Evolutionary conservation across 1,140 invertebrate species (phyloP).

Genomic region (Ectropis grisescens): DNA sequence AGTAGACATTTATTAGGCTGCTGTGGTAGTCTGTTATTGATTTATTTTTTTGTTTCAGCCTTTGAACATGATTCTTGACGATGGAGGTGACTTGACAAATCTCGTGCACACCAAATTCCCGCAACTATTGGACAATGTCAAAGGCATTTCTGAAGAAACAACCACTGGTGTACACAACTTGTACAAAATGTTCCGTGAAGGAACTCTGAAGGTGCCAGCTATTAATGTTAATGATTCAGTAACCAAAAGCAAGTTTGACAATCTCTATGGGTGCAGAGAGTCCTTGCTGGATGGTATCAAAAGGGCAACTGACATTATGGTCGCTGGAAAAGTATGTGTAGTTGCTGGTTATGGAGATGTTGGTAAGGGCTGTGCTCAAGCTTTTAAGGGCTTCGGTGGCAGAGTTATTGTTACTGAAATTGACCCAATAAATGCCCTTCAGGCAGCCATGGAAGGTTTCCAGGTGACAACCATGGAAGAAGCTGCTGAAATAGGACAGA

Average conservation of each 20-base stretch:
- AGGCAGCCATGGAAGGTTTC: slow-evolving; percentile 98
- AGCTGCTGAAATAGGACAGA: slow-evolving; percentile 90
- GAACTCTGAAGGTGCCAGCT: slow-evolving; percentile 91
- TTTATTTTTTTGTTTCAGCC: slow-evolving; percentile 82
- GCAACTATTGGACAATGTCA: slow-evolving; percentile 86
- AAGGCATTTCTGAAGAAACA: slow-evolving; percentile 97
- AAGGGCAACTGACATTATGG: slow-evolving; percentile 98
- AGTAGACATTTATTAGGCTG: no score
- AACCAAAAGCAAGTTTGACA: slow-evolving; percentile 99
- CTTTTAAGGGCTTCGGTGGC: slow-evolving; percentile 95
- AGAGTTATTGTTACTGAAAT: slow-evolving; percentile 98
- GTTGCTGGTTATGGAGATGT: slow-evolving; percentile 99
- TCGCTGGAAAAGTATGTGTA: slow-evolving; percentile 98
- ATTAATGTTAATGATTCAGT: slow-evolving; percentile 99
- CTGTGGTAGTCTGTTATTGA: no score
- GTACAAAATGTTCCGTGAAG: slow-evolving; percentile 94
- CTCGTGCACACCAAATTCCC: slow-evolving; percentile 95
- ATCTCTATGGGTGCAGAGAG: slow-evolving; percentile 98
- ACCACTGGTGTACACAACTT: slow-evolving; percentile 99
- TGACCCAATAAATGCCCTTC: slow-evolving; percentile 98
- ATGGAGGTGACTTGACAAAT: slow-evolving; percentile 98
- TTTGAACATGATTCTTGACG: slow-evolving; percentile 98
- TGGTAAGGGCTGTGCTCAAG: slow-evolving; percentile 98
- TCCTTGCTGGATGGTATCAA: slow-evolving; percentile 99
- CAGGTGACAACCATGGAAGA: slow-evolving; percentile 98